A percentile compares a stretch with the other conserved stretches of the same genome.
Conservation (phyloP, 2,888 invertebrate species). For the Caradrina clavipalpis region DNA sequence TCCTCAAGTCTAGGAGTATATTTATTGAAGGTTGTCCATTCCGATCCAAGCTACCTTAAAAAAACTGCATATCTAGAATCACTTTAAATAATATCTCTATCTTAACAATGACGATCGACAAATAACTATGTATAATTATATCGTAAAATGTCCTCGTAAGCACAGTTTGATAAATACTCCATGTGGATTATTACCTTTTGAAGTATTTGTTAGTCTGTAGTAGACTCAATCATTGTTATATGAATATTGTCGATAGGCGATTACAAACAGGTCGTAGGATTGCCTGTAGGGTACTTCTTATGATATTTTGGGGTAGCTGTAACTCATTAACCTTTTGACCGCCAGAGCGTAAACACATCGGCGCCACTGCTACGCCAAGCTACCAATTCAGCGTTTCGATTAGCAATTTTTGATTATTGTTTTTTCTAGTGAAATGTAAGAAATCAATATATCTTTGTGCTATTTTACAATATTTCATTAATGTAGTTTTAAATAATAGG, state of each 20-base stretch:
- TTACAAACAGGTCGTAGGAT: slow-evolving; percentile 2
- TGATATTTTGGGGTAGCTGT: background rate
- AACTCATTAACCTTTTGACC: too few species aligned
- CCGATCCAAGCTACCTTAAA: slow-evolving; percentile 38
- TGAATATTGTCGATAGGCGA: slow-evolving; percentile 12
- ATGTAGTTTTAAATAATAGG: too few species aligned
- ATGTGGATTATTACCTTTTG: background rate
- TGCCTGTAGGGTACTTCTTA: too few species aligned
- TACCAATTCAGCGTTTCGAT: too few species aligned
- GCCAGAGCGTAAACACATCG: too few species aligned
- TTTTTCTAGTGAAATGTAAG: too few species aligned
- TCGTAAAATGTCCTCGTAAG: slow-evolving; percentile 24
- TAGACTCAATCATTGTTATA: slow-evolving; percentile 9
- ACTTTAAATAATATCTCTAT: slow-evolving; percentile 40
- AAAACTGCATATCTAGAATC: slow-evolving; percentile 22
- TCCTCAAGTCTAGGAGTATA: slow-evolving; percentile 6
- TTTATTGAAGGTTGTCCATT: slow-evolving; percentile 42
- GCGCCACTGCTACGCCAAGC: too few species aligned
- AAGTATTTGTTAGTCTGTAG: slow-evolving; percentile 3
- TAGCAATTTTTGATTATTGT: too few species aligned
- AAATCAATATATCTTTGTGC: too few species aligned
- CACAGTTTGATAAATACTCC: slow-evolving; percentile 15
- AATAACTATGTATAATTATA: slow-evolving; percentile 69
- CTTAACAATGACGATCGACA: slow-evolving; percentile 68
- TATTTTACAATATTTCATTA: too few species aligned